Evolutionary conservation across 2,113 vertebrate genomes (phyloP).

Genomic region (Oxygymnocypris stewartii): DNA sequence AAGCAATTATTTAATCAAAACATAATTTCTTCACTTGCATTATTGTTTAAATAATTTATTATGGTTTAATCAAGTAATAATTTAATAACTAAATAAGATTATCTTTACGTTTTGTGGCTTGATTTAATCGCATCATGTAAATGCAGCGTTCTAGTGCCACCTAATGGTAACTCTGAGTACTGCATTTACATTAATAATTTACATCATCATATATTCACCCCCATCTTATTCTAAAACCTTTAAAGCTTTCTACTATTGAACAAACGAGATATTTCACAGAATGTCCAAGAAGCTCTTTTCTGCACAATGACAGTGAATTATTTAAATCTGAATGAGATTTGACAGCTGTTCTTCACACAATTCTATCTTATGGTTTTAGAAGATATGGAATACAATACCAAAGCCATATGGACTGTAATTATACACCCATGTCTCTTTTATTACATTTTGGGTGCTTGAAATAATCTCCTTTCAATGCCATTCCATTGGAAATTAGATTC

Average conservation of each 20-base stretch:
- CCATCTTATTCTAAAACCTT: not conserved
- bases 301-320: not conserved
- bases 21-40: not conserved
- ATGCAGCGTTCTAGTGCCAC: not conserved
- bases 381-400: not conserved
- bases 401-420: not conserved
- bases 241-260: not conserved
- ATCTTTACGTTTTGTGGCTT: not conserved
- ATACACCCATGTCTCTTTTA: not conserved
- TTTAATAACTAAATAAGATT: not conserved
- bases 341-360: not conserved
- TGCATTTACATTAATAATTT: not conserved
- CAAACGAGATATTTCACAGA: not conserved
- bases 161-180: not conserved
- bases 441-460: not conserved
- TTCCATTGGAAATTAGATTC: not conserved
- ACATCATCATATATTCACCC: not conserved
- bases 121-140: not conserved
- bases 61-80: not conserved
- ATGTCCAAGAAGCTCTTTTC: not conserved
- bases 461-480: not conserved
- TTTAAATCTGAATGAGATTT: not conserved
- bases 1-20: not conserved
- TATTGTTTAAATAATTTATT: not conserved
- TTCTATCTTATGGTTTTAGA: not conserved